phyloP scores from a whole-genome alignment of 2,888 invertebrate genomes.

The Ceramica pisi region DNA sequence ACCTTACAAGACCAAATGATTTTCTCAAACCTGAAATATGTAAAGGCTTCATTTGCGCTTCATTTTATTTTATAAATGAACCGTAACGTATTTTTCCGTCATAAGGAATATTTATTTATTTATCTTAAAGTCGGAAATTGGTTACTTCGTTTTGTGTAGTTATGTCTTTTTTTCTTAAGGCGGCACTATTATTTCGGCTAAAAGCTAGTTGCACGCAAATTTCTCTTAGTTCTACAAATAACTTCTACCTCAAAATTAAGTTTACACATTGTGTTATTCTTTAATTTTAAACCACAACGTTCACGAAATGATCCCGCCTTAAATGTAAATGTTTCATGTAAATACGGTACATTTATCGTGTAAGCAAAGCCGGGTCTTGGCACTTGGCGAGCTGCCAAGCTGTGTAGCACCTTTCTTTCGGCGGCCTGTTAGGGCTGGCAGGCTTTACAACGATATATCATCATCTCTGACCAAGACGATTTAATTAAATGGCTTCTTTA shows the following conservation, averaged over 20 bases:
- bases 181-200: not conserved
- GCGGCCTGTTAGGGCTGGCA: conserved; percentile 29
- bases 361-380: conserved; percentile 51
- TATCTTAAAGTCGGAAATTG: no score
- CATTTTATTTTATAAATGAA: no score
- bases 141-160: no score
- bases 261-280: conserved; percentile 30
- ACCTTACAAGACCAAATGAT: not conserved
- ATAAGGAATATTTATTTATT: no score
- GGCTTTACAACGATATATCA: conserved; percentile 26
- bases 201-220: not conserved
- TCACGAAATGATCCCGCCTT: conserved; percentile 45
- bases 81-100: no score
- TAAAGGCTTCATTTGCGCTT: no score
- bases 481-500: not conserved
- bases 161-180: no score
- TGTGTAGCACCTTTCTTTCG: conserved; percentile 48
- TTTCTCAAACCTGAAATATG: not conserved
- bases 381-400: conserved; percentile 57
- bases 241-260: conserved; percentile 23
- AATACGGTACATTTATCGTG: conserved; percentile 54
- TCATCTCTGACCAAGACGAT: no score
- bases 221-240: not conserved
- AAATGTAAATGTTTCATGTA: conserved; percentile 54
- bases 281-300: conserved; percentile 50